phyloP scores from a whole-genome alignment of 2,797 vertebrate species.

The Novumbra hubbsi region DNA sequence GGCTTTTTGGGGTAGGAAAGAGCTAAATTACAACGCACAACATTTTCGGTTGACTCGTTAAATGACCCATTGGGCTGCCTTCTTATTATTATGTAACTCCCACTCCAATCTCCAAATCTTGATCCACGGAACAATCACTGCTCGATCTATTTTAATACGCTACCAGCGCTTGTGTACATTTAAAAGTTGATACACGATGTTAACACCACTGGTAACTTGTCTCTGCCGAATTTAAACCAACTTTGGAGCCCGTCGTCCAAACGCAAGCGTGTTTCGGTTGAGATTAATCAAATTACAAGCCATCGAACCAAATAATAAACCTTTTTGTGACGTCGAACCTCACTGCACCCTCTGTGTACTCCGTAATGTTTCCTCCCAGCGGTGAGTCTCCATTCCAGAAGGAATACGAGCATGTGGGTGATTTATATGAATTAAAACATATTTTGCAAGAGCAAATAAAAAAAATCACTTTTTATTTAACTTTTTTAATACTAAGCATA shows the following conservation, averaged over 20 bases:
- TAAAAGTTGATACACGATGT: conserved; percentile 45
- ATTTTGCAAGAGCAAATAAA: neutral
- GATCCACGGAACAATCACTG: conserved; percentile 50
- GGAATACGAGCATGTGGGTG: neutral
- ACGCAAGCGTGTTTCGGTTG: no score
- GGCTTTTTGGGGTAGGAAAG: conserved; percentile 34
- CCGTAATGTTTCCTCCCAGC: conserved; percentile 29
- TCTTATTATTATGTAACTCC: conserved; percentile 44
- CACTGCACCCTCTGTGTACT: conserved; percentile 4
- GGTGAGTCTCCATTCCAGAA: conserved; percentile 13
- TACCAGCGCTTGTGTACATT: conserved; percentile 32
- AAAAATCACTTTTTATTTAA: no score
- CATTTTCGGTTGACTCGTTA: conserved; percentile 21
- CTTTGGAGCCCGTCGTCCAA: neutral
- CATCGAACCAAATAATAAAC: conserved; percentile 20
- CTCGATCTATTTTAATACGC: conserved; percentile 44
- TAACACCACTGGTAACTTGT: conserved; percentile 51
- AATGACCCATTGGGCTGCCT: conserved; percentile 37
- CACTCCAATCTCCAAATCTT: conserved; percentile 42
- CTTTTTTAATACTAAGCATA: no score
- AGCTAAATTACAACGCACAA: neutral
- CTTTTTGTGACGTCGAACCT: conserved; percentile 48
- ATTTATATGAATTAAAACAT: neutral
- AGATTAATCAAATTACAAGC: neutral
- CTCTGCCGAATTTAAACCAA: conserved; percentile 13